These are phyloP conservation scores for Probosciger aterrimus DNA, from an alignment of 2,113 vertebrate species.

Conservation along the genomic window DNA sequence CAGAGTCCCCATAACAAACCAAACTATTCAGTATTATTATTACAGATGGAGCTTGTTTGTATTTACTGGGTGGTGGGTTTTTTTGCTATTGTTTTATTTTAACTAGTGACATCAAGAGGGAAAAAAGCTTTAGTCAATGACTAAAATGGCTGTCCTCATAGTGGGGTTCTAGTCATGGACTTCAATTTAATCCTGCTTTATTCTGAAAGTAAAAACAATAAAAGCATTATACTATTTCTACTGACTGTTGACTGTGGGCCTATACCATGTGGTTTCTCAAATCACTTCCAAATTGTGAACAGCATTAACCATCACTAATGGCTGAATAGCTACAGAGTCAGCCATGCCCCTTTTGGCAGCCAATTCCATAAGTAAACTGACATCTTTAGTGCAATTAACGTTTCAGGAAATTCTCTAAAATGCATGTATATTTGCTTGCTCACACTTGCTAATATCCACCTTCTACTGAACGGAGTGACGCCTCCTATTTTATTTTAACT, in stretches of 20 bases:
- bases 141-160: not conserved
- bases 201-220: not conserved
- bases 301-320: not conserved
- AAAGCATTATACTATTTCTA: not conserved
- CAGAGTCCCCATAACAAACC: not conserved
- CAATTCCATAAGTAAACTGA: not conserved
- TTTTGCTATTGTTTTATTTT: not conserved
- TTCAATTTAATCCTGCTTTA: not conserved
- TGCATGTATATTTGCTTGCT: not conserved
- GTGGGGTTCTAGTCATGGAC: not conserved
- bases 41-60: not conserved
- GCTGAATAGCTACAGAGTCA: not conserved
- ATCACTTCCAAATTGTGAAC: not conserved
- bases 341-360: not conserved
- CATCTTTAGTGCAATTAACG: not conserved
- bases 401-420: not conserved
- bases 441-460: not conserved
- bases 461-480: not conserved
- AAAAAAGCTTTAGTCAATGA: not conserved
- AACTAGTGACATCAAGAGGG: not conserved
- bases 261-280: not conserved
- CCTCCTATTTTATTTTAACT: not conserved
- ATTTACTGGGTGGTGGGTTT: rapidly evolving
- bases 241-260: not conserved
- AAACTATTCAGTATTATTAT: not conserved